Conservation (phyloP, 2,797 vertebrate species). For the Trachurus trachurus region DNA sequence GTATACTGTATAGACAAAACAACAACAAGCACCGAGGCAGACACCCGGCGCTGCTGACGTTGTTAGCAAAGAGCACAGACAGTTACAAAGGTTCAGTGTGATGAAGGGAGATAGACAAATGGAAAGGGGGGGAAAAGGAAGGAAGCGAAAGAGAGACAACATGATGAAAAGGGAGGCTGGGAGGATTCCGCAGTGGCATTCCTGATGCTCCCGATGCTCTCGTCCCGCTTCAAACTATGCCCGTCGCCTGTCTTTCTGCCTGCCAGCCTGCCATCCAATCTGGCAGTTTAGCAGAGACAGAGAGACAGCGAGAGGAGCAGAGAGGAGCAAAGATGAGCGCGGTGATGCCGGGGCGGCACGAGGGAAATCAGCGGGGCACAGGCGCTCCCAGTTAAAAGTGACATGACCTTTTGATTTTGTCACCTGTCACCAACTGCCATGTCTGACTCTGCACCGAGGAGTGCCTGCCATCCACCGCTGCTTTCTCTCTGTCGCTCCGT, state of each 20-base stretch:
- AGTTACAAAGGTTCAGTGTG: slow-evolving; percentile 87
- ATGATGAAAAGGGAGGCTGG: slow-evolving; percentile 80
- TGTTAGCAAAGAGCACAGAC: slow-evolving; percentile 83
- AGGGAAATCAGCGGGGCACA: slow-evolving; percentile 97
- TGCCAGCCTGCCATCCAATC: slow-evolving; percentile 84
- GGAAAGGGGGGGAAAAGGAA: too few species aligned
- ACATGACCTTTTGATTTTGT: slow-evolving; percentile 99
- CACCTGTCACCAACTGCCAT: slow-evolving; percentile 94
- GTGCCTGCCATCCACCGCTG: slow-evolving; percentile 80
- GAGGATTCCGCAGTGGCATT: slow-evolving; percentile 77
- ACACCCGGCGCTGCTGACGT: slow-evolving; percentile 73
- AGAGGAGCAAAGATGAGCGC: slow-evolving; percentile 74
- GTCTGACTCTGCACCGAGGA: slow-evolving; percentile 84
- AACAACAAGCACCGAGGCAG: slow-evolving; percentile 74
- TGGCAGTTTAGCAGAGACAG: slow-evolving; percentile 83
- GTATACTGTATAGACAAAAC: slow-evolving; percentile 74
- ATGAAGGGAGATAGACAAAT: slow-evolving; percentile 80
- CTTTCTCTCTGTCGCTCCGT: slow-evolving; percentile 70
- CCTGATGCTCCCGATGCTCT: slow-evolving; percentile 82
- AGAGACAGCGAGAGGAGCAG: slow-evolving; percentile 68
- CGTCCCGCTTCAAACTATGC: slow-evolving; percentile 84
- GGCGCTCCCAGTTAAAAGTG: slow-evolving; percentile 98
- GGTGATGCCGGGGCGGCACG: slow-evolving; percentile 85
- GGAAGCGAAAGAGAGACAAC: slow-evolving; percentile 63
- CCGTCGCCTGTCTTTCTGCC: slow-evolving; percentile 82